Base-by-base conservation (phyloP, 2,113 vertebrate species). In the Dermatemys mawii region DNA sequence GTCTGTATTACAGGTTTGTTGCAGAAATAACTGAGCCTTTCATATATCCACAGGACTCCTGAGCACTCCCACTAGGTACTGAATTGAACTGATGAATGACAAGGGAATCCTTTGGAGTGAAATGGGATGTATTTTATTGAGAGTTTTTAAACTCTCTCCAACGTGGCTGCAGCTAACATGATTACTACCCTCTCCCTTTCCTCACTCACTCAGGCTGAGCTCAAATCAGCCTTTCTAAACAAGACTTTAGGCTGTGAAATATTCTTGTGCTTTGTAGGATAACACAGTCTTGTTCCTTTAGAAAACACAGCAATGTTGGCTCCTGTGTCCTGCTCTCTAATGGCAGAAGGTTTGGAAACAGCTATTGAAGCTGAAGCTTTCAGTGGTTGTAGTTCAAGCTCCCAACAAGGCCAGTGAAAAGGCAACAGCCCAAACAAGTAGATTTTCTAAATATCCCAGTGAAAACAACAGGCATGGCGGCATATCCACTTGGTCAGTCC, bases 41-140 rank as follows among this genome's bases (percentile, higher is more conserved):
- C 5, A 19, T n/a, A 78, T 46, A 84, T 41, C 76, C 38, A 21
- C 0, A 2, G 32, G 75, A 78, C 32, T 35, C 5, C 3, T 2
- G 22, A 86, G 53, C 51, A 89, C 41, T 29, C 54, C 41, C 19
- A 38, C 4, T 6, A 49, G 63, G 51, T 26, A 10, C 9, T 35
- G 26, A 76, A 14, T 19, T 53, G 53, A 83, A 44, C 38, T 84
- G 24, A 48, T 3, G 38, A 93, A 92, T 67, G 50, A 96, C 4
- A 24, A 84, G 54, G 63, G 79, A 89, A 83, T 27, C 84, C 41
- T 90, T 60, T 3, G 73, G 10, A 87, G 50, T 90, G 89, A 80
- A 84, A 29, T 4, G 7, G 27, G 73, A 3, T 88, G 83, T n/a
- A 53, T 96, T 91, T 97, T 97, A 97, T 96, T 96, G 81, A 88